Evolutionary conservation across 2,888 invertebrate species (phyloP).

Genomic region (Melolontha melolontha): DNA sequence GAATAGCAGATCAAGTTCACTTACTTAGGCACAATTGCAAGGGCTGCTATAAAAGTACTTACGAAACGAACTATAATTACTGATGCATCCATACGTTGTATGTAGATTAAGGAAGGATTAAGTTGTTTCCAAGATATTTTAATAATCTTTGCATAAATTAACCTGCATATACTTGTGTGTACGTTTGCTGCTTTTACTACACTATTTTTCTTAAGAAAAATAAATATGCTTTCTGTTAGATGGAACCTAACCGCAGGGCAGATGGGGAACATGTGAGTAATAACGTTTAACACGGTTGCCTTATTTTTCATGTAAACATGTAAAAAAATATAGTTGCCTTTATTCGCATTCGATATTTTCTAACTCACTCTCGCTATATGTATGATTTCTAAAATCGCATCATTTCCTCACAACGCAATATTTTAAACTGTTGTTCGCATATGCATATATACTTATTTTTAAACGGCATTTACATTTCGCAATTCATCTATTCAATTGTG

Average conservation of each 20-base stretch:
- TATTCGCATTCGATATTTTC: conserved; percentile 42
- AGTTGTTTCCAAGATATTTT: background rate
- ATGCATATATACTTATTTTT: too few relatives aligned
- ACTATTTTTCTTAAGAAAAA: conserved; percentile 9
- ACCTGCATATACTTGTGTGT: conserved; percentile 5
- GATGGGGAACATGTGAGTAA: conserved; percentile 86
- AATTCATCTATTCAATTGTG: too few relatives aligned
- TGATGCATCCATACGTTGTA: too few relatives aligned
- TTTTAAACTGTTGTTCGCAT: background rate
- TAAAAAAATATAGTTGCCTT: conserved; percentile 45
- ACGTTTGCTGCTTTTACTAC: conserved; percentile 1
- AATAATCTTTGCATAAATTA: background rate
- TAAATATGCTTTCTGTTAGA: conserved; percentile 68
- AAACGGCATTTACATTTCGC: too few relatives aligned
- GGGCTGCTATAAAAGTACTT: too few relatives aligned
- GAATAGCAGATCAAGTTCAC: too few relatives aligned
- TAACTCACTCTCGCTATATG: conserved; percentile 43
- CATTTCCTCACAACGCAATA: background rate
- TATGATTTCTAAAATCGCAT: background rate
- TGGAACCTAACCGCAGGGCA: conserved; percentile 86
- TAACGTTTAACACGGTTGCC: conserved; percentile 38
- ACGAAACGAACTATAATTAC: too few relatives aligned
- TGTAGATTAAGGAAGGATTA: too few relatives aligned
- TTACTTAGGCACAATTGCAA: too few relatives aligned
- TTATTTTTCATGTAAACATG: conserved; percentile 31